These are phyloP conservation scores for Planococcus citri DNA, from an alignment of 1,140 invertebrate species.

Conservation along the genomic window DNA sequence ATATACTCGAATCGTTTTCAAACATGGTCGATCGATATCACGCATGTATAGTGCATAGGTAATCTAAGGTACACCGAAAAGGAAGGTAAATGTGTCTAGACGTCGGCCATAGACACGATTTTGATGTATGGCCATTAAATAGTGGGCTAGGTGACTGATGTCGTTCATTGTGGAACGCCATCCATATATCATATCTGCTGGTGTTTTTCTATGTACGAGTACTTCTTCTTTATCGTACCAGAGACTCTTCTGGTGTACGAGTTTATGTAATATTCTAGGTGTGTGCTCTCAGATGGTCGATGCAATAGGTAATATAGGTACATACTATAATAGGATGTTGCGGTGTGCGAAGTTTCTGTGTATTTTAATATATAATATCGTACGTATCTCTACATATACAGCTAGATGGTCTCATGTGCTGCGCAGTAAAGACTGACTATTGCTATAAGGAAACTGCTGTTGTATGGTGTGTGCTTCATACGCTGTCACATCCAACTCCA, in stretches of 20 bases:
- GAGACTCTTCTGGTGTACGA: background rate
- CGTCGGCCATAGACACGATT: background rate
- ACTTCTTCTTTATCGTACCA: too few relatives aligned
- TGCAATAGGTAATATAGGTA: too few relatives aligned
- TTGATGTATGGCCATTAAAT: slow-evolving; percentile 2
- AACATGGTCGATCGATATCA: background rate
- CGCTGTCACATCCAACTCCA: background rate
- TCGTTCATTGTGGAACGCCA: background rate
- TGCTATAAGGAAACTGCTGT: background rate
- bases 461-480: background rate
- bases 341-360: background rate
- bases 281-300: background rate
- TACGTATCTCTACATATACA: background rate
- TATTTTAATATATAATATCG: background rate
- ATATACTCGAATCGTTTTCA: background rate
- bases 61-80: too few relatives aligned
- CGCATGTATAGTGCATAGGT: too few relatives aligned
- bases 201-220: background rate
- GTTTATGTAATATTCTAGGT: too few relatives aligned
- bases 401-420: too few relatives aligned
- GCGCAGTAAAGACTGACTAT: too few relatives aligned
- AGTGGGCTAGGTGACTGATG: background rate
- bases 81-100: background rate
- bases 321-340: background rate
- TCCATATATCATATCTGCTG: background rate